These are phyloP conservation scores for Drosophila subquinaria DNA, from an alignment of 2,888 invertebrate species.

Conservation along the genomic window DNA sequence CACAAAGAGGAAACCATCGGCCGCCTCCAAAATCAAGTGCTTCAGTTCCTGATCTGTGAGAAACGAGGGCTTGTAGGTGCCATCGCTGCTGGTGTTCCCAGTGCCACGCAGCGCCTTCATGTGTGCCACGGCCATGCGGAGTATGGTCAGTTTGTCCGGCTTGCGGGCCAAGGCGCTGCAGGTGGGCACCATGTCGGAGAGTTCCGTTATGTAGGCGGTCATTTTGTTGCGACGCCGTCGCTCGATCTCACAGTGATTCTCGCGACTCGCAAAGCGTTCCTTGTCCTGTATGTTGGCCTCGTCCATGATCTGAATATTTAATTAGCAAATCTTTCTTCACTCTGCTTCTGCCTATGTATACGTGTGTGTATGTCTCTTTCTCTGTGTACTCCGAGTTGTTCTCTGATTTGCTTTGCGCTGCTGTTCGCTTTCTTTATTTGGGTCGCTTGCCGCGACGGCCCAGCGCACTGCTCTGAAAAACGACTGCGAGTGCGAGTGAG, in stretches of 20 bases:
- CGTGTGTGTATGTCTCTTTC: slow-evolving; percentile 25
- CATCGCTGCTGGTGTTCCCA: slow-evolving; percentile 98
- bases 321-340: slow-evolving; percentile 54
- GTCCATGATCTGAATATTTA: slow-evolving; percentile 88
- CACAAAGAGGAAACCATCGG: slow-evolving; percentile 96
- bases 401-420: slow-evolving; percentile 57
- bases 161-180: slow-evolving; percentile 99
- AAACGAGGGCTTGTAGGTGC: slow-evolving; percentile 99
- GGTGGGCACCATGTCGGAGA: slow-evolving; percentile 99
- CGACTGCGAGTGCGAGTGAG: slow-evolving; percentile 54
- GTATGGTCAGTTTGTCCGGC: slow-evolving; percentile 99
- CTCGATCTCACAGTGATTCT: slow-evolving; percentile 99
- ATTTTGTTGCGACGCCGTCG: slow-evolving; percentile 99
- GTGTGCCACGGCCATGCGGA: slow-evolving; percentile 99
- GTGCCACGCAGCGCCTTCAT: slow-evolving; percentile 98
- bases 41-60: slow-evolving; percentile 99
- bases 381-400: slow-evolving; percentile 25
- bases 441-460: slow-evolving; percentile 69
- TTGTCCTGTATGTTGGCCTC: slow-evolving; percentile 98
- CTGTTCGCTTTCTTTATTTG: slow-evolving; percentile 73
- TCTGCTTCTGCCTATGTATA: neutral
- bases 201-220: slow-evolving; percentile 99
- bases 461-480: slow-evolving; percentile 57
- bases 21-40: slow-evolving; percentile 99
- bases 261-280: slow-evolving; percentile 98